Conservation (phyloP, 2,888 invertebrate species). For the Synergus gifuensis region DNA sequence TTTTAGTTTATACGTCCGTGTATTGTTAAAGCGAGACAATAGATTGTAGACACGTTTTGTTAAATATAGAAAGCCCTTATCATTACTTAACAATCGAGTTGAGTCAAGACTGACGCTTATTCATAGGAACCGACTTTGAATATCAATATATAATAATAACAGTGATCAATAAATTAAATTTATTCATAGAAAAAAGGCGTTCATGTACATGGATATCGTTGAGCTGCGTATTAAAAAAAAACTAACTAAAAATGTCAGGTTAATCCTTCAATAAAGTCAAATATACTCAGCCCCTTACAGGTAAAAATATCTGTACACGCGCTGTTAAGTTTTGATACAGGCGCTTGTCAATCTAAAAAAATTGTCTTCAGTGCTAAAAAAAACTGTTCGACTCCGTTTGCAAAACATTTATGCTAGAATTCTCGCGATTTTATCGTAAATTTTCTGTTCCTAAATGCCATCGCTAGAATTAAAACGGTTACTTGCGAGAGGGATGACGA, state of each 20-base stretch:
- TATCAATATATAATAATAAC: constrained; percentile 35
- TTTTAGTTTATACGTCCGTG: background rate
- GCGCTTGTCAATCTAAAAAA: constrained; percentile 53
- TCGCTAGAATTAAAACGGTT: background rate
- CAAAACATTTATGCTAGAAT: background rate
- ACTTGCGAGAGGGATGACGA: background rate
- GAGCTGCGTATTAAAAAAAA: constrained; percentile 51
- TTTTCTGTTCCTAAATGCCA: constrained; percentile 6
- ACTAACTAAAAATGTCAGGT: constrained; percentile 31
- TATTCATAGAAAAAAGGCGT: constrained; percentile 69
- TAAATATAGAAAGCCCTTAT: background rate
- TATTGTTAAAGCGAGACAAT: background rate
- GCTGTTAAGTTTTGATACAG: constrained; percentile 49
- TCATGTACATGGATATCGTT: constrained; percentile 64
- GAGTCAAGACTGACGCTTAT: background rate
- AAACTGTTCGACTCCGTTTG: constrained; percentile 42
- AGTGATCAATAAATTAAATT: constrained; percentile 68
- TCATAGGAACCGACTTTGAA: background rate
- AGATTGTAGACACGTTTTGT: background rate
- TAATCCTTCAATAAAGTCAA: constrained; percentile 53
- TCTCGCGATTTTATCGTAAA: background rate
- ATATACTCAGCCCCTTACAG: constrained; percentile 61
- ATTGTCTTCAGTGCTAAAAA: constrained; percentile 56
- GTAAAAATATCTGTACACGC: constrained; percentile 56
- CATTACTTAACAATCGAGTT: background rate